phyloP scores from a whole-genome alignment of 2,888 invertebrate species.

The Platycheirus rosarum region DNA sequence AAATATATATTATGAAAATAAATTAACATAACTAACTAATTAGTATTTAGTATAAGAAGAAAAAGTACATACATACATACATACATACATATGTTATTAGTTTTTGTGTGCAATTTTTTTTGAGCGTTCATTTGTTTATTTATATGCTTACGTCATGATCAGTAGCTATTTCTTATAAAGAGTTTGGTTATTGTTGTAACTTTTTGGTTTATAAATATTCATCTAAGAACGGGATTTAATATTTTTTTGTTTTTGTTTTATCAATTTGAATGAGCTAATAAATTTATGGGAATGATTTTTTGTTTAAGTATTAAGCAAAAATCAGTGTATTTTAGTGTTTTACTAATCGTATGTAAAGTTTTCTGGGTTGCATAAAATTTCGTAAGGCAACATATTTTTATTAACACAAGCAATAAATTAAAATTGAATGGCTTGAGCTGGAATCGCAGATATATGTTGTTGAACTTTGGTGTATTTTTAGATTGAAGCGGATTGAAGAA shows the following conservation, averaged over 20 bases:
- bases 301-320: conserved; percentile 19
- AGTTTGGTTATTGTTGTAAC: not conserved
- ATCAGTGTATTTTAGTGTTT: conserved; percentile 29
- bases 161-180: not conserved
- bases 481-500: too few species aligned
- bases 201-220: conserved; percentile 50
- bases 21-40: conserved; percentile 70
- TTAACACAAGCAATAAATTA: too few species aligned
- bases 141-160: conserved; percentile 47
- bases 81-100: conserved; percentile 37
- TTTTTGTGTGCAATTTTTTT: conserved; percentile 27
- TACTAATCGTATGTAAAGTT: conserved; percentile 1
- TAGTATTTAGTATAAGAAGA: conserved; percentile 44
- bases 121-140: conserved; percentile 19
- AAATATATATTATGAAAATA: not conserved
- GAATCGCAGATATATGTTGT: too few species aligned
- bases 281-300: conserved; percentile 34
- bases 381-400: too few species aligned
- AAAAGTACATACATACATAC: conserved; percentile 25
- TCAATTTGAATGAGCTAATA: conserved; percentile 45
- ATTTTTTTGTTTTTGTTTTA: not conserved
- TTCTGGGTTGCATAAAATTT: conserved; percentile 34
- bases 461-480: too few species aligned
- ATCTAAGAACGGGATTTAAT: conserved; percentile 49
- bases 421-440: too few species aligned